A percentile compares a stretch with the other conserved stretches of the same genome.
Conservation (phyloP, 2,888 invertebrate genomes). For the Caenorhabditis panamensis region DNA sequence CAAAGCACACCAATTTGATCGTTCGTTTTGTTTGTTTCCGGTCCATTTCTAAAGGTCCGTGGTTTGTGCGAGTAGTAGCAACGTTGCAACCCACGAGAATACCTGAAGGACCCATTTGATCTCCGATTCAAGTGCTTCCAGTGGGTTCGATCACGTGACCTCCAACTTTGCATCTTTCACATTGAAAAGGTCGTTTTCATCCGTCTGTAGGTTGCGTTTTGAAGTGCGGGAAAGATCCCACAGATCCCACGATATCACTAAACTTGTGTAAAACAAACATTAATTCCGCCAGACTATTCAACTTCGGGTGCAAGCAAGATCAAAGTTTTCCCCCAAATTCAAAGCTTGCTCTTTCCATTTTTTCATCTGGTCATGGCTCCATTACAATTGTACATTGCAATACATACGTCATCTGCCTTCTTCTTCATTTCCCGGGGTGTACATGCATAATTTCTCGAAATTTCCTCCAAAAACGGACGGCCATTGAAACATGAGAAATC, state of each 20-base stretch:
- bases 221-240: constrained; percentile 1
- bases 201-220: not conserved
- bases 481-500: constrained; percentile 54
- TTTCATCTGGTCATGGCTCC: not conserved
- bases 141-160: too few relatives aligned
- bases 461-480: constrained; percentile 53
- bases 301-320: too few relatives aligned
- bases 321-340: not conserved
- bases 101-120: constrained; percentile 4
- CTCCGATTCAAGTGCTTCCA: not conserved
- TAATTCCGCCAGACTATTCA: not conserved
- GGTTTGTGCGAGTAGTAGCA: constrained; percentile 8
- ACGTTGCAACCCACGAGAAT: not conserved
- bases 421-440: not conserved
- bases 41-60: not conserved
- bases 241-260: constrained; percentile 3
- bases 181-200: not conserved
- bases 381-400: not conserved
- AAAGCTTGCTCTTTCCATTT: not conserved
- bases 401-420: constrained; percentile 34
- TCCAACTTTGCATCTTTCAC: too few relatives aligned
- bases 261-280: not conserved
- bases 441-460: too few relatives aligned
- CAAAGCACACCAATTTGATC: constrained; percentile 13
- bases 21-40: constrained; percentile 17